Conservation (phyloP, 1,140 invertebrate species). For the Bombus vancouverensis region DNA sequence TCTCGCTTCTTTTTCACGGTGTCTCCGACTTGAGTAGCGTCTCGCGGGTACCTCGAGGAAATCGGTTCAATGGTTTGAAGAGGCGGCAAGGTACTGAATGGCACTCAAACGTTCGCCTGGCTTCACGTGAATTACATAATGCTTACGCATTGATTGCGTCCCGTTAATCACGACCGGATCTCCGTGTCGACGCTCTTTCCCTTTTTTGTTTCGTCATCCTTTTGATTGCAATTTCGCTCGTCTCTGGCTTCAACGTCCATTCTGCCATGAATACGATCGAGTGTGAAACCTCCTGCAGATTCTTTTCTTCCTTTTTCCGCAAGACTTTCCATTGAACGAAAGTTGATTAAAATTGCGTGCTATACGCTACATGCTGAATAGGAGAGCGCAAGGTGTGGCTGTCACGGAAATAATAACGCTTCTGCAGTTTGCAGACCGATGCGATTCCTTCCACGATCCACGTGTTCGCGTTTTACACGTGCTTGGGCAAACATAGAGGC, state of each 20-base stretch:
- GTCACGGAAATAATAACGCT: constrained; percentile 23
- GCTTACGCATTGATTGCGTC: constrained; percentile 28
- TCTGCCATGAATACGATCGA: constrained; percentile 1
- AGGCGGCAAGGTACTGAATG: background rate
- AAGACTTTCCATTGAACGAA: background rate
- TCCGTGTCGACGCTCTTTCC: background rate
- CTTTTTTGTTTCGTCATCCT: constrained; percentile 4
- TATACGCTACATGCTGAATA: background rate
- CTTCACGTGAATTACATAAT: constrained; percentile 22
- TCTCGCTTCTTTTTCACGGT: background rate
- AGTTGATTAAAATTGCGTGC: constrained; percentile 12
- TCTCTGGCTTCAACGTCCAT: background rate
- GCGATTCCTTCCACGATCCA: constrained; percentile 7
- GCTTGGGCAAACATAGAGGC: constrained; percentile 28
- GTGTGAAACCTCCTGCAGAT: background rate
- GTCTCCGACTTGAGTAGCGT: background rate
- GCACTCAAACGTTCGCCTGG: background rate
- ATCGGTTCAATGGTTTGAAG: constrained; percentile 18
- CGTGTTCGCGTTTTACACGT: constrained; percentile 40
- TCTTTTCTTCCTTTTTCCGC: background rate
- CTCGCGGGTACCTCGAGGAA: background rate
- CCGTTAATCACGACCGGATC: constrained; percentile 41
- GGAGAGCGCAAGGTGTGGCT: background rate
- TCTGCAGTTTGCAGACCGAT: background rate
- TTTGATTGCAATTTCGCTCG: constrained; percentile 23